Conservation (phyloP, 2,888 invertebrate species). For the Graphium colonna region DNA sequence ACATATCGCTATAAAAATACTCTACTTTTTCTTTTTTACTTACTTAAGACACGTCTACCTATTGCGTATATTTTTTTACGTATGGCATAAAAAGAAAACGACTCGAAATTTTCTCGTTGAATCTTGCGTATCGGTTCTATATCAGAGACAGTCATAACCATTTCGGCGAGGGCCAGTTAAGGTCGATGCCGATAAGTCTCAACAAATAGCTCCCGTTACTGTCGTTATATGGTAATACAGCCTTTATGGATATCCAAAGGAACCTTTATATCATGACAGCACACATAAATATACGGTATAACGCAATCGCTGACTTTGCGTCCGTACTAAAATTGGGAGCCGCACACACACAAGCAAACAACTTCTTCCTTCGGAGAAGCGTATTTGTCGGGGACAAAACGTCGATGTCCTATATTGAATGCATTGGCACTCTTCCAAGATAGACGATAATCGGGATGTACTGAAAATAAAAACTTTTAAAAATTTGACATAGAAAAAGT, state of each 20-base stretch:
- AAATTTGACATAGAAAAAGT: neutral
- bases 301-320: slow-evolving; percentile 20
- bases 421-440: slow-evolving; percentile 18
- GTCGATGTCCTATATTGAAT: slow-evolving; percentile 17
- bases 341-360: slow-evolving; percentile 5
- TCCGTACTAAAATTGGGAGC: slow-evolving; percentile 19
- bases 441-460: slow-evolving; percentile 9
- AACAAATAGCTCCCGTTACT: slow-evolving; percentile 17
- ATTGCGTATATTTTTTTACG: neutral
- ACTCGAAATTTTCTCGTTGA: neutral
- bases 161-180: slow-evolving; percentile 10
- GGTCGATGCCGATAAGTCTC: slow-evolving; percentile 20
- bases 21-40: no score
- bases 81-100: slow-evolving; percentile 2
- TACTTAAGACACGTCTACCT: no score
- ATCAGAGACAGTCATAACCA: slow-evolving; percentile 1
- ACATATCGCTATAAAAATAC: no score
- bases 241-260: slow-evolving; percentile 24
- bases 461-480: slow-evolving; percentile 1
- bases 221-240: slow-evolving; percentile 25
- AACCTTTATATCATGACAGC: slow-evolving; percentile 11
- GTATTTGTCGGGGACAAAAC: slow-evolving; percentile 14
- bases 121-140: neutral
- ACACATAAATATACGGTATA: slow-evolving; percentile 19
- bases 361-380: neutral